phyloP scores from a whole-genome alignment of 2,888 invertebrate genomes.

The Ferrisia virgata region DNA sequence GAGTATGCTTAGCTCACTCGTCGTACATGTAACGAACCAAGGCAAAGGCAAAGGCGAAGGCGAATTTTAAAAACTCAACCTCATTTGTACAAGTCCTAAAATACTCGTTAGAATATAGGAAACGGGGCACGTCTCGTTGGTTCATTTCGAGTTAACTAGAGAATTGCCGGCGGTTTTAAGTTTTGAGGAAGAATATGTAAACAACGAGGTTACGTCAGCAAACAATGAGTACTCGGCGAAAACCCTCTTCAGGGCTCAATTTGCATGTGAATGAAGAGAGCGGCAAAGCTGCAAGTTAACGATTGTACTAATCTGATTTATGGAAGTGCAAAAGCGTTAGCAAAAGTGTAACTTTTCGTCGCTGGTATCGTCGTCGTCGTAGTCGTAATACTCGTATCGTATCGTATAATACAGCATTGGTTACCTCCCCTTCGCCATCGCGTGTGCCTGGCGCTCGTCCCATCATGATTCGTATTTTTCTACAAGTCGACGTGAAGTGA shows the following conservation, averaged over 20 bases:
- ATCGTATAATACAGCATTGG: neutral
- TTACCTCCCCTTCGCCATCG: neutral
- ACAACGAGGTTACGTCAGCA: slow-evolving; percentile 26
- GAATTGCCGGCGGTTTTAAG: slow-evolving; percentile 26
- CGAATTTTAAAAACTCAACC: slow-evolving; percentile 9
- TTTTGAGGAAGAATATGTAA: slow-evolving; percentile 16
- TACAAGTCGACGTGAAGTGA: slow-evolving; percentile 38
- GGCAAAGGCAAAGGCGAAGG: neutral
- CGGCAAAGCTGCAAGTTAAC: slow-evolving; percentile 12
- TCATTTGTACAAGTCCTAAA: slow-evolving; percentile 23
- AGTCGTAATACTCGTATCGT: too few relatives aligned
- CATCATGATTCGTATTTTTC: too few relatives aligned
- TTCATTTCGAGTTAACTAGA: slow-evolving; percentile 24
- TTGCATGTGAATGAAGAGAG: slow-evolving; percentile 23
- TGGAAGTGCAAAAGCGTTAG: slow-evolving; percentile 19
- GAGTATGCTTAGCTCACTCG: too few relatives aligned
- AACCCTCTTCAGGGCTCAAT: slow-evolving; percentile 30
- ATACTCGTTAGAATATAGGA: slow-evolving; percentile 3
- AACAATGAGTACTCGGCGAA: slow-evolving; percentile 26
- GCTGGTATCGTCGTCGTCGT: neutral
- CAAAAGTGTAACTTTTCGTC: slow-evolving; percentile 16
- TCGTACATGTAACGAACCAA: too few relatives aligned
- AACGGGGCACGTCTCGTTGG: neutral
- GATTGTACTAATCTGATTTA: slow-evolving; percentile 28
- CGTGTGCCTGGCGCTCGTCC: too few relatives aligned